Base-by-base conservation (phyloP, 2,888 invertebrate genomes). In the Noctuana brunneofusca region DNA sequence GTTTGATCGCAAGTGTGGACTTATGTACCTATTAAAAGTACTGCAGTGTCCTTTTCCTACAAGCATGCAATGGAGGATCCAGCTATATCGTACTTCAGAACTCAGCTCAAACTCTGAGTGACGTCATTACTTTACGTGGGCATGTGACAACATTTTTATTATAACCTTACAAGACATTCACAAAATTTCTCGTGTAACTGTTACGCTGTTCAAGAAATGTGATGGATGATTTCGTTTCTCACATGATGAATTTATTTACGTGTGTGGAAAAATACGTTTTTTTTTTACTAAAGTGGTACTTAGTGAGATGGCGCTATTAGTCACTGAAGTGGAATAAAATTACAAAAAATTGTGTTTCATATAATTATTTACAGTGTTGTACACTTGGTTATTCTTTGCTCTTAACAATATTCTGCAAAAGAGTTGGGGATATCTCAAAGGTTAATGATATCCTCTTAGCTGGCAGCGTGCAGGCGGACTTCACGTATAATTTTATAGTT, bases 121-220 rank as follows among this genome's bases (percentile, higher is more conserved):
- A 66, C 55, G 69, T 74, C 73, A 76, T 79, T 72, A 68, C 58
- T 55, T 64, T 52, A 72, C 71, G 54, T 9, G 11, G 8, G 0
- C 8, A 2, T 9, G 11, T 8, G 5, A 63, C 68, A 68, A n/a
- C n/a, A n/a, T n/a, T 70, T 69, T 69, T 67, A 69, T 70, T 68
- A 66, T 63, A 62, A 58, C 63, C 59, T 63, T 65, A 70, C 63
- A 66, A 65, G 75, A 72, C 76, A 79, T 81, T 80, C 74, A 76
- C 74, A 75, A 78, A 79, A 75, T 74, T 68, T 64, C 65, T 66
- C 67, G 60, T 16, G 41, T 69, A 73, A 75, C 76, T 78, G 73
- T 68, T 69, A 65, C 69, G 65, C 56, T 57, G 63, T 52, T 56
- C 30, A 46, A 8, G 30, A 56, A 20, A 30, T 46, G 30, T 46